Conservation (phyloP, 2,888 invertebrate species). For the Agelastica alni region DNA sequence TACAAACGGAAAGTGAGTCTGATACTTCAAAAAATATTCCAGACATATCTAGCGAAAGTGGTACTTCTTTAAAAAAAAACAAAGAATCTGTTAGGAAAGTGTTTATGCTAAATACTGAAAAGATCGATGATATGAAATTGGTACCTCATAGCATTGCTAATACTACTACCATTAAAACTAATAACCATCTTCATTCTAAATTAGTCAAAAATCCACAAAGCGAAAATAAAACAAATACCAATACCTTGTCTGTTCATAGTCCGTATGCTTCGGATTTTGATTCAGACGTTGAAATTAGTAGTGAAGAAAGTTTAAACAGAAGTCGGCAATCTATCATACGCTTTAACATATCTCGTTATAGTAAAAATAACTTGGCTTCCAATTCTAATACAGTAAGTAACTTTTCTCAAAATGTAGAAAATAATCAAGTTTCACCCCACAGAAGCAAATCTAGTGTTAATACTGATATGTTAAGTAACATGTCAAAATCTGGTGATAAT, state of each 20-base stretch:
- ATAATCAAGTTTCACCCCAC: background rate
- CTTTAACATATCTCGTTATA: slow-evolving; percentile 22
- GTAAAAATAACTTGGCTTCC: background rate
- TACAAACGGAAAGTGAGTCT: slow-evolving; percentile 47
- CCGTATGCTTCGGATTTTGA: slow-evolving; percentile 29
- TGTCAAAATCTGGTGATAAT: background rate
- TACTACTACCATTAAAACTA: background rate
- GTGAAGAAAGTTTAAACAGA: slow-evolving; percentile 10
- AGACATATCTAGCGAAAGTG: slow-evolving; percentile 52
- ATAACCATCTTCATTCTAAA: background rate
- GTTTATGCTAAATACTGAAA: slow-evolving; percentile 30
- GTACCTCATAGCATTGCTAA: slow-evolving; percentile 5
- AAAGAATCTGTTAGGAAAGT: slow-evolving; percentile 28
- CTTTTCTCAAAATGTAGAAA: background rate
- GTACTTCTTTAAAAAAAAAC: slow-evolving; percentile 35
- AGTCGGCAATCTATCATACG: slow-evolving; percentile 28
- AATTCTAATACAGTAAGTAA: background rate
- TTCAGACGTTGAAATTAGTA: slow-evolving; percentile 22
- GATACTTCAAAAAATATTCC: slow-evolving; percentile 57
- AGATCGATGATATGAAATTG: slow-evolving; percentile 32
- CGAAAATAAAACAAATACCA: background rate
- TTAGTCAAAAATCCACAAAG: background rate
- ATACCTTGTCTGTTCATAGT: slow-evolving; percentile 5
- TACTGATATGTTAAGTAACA: slow-evolving; percentile 7
- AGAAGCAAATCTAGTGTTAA: slow-evolving; percentile 1